Conservation (phyloP, 2,113 vertebrate species). For the Pollimyrus isidori region DNA sequence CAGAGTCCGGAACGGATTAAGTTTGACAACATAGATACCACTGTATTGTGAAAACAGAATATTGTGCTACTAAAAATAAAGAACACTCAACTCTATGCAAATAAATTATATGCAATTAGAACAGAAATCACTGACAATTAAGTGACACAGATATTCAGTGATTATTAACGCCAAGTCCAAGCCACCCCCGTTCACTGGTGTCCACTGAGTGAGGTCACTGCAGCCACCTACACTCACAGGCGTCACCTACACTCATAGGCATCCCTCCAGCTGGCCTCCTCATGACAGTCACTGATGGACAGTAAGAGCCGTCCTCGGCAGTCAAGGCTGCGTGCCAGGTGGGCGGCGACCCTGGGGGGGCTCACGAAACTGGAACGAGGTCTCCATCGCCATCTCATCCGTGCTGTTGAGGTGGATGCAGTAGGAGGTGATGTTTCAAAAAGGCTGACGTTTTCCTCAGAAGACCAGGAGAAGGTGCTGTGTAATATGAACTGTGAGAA, state of each 20-base stretch:
- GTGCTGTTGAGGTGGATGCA: slow-evolving; percentile 14
- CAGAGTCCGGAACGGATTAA: too few species aligned
- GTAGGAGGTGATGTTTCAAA: slow-evolving; percentile 14
- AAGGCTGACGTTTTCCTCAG: neutral
- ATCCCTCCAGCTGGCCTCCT: slow-evolving; percentile 18
- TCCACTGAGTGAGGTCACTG: neutral
- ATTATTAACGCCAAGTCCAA: neutral
- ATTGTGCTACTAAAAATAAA: neutral
- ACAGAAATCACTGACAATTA: neutral
- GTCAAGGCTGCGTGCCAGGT: neutral
- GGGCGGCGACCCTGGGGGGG: neutral
- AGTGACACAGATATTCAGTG: neutral
- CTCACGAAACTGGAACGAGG: neutral
- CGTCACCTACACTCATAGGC: slow-evolving; percentile 10
- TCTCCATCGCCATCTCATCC: neutral
- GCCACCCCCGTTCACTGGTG: neutral
- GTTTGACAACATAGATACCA: too few species aligned
- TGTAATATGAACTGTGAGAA: neutral
- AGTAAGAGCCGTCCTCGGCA: neutral
- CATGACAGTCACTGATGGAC: neutral
- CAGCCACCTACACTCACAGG: neutral
- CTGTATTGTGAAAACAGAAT: neutral
- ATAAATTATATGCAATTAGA: neutral
- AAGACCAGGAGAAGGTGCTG: neutral
- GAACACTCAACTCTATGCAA: neutral